Evolutionary conservation across 2,888 invertebrate species (phyloP), one percentile per base, ranked within the genome.

Genomic region (Ctena decussata): DNA sequence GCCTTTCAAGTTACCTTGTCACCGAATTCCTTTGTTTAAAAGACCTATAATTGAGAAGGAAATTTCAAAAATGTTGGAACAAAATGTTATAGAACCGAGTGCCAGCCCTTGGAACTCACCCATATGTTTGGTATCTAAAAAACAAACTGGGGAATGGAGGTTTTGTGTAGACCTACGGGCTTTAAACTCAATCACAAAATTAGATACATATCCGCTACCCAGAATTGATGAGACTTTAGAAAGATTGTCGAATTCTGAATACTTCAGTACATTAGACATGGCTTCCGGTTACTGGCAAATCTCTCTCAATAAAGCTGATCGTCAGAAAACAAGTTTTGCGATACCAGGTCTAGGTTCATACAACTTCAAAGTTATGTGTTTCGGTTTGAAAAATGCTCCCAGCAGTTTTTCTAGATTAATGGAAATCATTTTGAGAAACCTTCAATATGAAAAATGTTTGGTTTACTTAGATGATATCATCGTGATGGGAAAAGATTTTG

Each of bases 301-400:
- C 8, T 18, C 1, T 3, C 24, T 60, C 6, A 27, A 24, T 24
- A 8, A 27, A 30, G 2, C 24, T 6, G 30, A 27, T 18, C 6
- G 30, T 5, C 1, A 30, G 27, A 60, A 60, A 60, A 60, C 60
- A 6, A 27, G 30, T 18, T 60, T 60, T 60, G 60, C 30, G 3
- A 6, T 27, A 6, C 30, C 60, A 11, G 27, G 30, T 24, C 24
- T 24, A 27, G 60, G 60, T 27, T 11, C 30, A 6, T 60, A 11
- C 30, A 39, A 5, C 8, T 60, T 60, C 30, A 60, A 74, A 32
- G 74, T 74, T 32, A 73, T 80, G 57, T 65, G 32, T 15, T 69
- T 80, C 24, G 80, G 74, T 11, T 39, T 80, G 15, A 74, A 65
- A 18, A 80, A 80, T 65, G 80, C 80, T 0, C 74, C 80, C 3